phyloP scores from a whole-genome alignment of 2,797 vertebrate genomes.

The Brachyrhaphis roseni region DNA sequence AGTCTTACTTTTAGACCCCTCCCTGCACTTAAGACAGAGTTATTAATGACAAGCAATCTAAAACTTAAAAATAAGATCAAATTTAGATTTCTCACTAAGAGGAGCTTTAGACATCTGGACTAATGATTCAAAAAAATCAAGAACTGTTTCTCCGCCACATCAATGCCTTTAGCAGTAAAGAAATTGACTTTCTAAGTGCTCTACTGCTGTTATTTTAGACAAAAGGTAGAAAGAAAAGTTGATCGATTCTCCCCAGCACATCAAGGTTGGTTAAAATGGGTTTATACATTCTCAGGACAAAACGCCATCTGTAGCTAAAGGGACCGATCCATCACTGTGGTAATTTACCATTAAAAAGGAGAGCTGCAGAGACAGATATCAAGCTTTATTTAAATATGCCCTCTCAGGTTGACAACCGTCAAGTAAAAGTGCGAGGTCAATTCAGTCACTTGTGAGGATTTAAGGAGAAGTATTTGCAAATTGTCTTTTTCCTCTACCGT shows the following conservation, averaged over 20 bases:
- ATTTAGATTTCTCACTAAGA: background rate
- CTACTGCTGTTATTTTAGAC: background rate
- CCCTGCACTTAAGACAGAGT: background rate
- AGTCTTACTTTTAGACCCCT: background rate
- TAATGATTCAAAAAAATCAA: background rate
- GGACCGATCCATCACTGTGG: slow-evolving; percentile 7
- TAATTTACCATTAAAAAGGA: background rate
- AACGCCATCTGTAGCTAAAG: background rate
- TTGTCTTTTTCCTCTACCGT: slow-evolving; percentile 16
- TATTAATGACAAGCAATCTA: background rate
- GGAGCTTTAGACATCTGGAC: background rate
- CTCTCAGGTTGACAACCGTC: slow-evolving; percentile 15
- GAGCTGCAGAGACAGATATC: background rate
- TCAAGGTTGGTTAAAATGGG: background rate
- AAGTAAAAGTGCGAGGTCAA: slow-evolving; percentile 14
- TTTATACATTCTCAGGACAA: background rate
- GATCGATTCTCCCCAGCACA: background rate
- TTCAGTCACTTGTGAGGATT: slow-evolving; percentile 9
- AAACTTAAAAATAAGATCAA: background rate
- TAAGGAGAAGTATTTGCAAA: slow-evolving; percentile 19
- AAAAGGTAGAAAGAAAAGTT: background rate
- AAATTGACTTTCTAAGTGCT: background rate
- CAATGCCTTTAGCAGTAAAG: background rate
- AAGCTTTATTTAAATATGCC: background rate
- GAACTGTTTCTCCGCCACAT: background rate